Evolutionary conservation across 2,888 invertebrate species (phyloP).

Genomic region (Drosophila prolongata): DNA sequence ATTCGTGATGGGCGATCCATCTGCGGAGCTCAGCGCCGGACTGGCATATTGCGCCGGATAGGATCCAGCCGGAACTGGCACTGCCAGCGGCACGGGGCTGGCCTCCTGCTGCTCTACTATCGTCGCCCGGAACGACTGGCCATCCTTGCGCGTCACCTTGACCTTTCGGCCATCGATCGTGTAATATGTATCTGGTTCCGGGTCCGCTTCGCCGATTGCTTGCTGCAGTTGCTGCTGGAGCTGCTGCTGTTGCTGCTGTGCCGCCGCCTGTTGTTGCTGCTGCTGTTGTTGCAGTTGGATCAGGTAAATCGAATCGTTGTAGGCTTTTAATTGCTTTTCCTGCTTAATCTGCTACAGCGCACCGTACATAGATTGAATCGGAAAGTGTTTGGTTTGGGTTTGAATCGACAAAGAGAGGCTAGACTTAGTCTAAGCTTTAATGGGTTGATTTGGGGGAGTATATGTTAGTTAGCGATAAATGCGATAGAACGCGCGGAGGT

Average conservation of each 20-base stretch:
- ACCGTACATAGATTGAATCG: conserved; percentile 38
- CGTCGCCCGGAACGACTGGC: conserved; percentile 51
- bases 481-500: conserved; percentile 30
- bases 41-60: conserved; percentile 93
- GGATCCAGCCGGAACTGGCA: conserved; percentile 43
- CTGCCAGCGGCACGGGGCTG: conserved; percentile 63
- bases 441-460: conserved; percentile 17
- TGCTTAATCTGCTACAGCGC: conserved; percentile 81
- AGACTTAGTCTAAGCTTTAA: conserved; percentile 33
- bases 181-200: conserved; percentile 77
- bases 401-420: conserved; percentile 47
- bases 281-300: conserved; percentile 83
- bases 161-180: conserved; percentile 80
- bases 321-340: conserved; percentile 89
- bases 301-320: conserved; percentile 88
- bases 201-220: conserved; percentile 37
- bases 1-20: conserved; percentile 80
- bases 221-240: conserved; percentile 63
- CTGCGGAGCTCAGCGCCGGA: conserved; percentile 85
- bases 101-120: conserved; percentile 73
- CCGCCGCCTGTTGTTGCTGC: conserved; percentile 60
- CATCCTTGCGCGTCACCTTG: conserved; percentile 76
- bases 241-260: conserved; percentile 71
- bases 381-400: conserved; percentile 59
- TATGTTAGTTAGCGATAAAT: conserved; percentile 42